Evolutionary conservation across 1,140 invertebrate species (phyloP).

Genomic region (Asbolus verrucosus): DNA sequence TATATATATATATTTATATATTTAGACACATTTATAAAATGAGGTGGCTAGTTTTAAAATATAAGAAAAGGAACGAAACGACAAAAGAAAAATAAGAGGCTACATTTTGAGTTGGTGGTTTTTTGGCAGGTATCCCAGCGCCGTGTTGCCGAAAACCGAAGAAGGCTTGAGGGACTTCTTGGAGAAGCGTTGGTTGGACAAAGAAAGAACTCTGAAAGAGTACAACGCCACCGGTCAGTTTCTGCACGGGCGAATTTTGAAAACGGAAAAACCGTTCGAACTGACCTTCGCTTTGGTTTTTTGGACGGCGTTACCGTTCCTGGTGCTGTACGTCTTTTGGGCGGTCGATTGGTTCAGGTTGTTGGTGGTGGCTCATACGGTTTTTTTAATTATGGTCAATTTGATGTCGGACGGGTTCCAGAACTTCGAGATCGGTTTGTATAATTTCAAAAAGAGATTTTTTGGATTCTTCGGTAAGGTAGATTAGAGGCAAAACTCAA

Average conservation of each 20-base stretch:
- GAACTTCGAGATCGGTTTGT: slow-evolving; percentile 66
- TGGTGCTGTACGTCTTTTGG: slow-evolving; percentile 65
- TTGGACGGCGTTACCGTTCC: slow-evolving; percentile 68
- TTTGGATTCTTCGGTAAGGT: too few relatives aligned
- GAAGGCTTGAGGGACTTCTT: slow-evolving; percentile 74
- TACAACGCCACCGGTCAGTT: slow-evolving; percentile 71
- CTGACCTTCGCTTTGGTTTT: slow-evolving; percentile 69
- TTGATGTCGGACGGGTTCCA: slow-evolving; percentile 69
- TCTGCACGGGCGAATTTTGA: slow-evolving; percentile 54
- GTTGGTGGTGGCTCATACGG: slow-evolving; percentile 66
- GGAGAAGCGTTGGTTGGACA: slow-evolving; percentile 77
- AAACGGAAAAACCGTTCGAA: slow-evolving; percentile 63
- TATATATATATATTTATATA: too few relatives aligned
- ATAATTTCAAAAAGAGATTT: slow-evolving; percentile 45
- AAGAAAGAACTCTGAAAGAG: slow-evolving; percentile 73
- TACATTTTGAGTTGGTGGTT: too few relatives aligned
- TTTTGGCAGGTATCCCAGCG: slow-evolving; percentile 68
- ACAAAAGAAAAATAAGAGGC: too few relatives aligned
- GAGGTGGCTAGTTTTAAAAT: too few relatives aligned
- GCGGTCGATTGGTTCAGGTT: slow-evolving; percentile 66
- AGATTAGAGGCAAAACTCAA: too few relatives aligned
- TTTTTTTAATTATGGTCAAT: slow-evolving; percentile 68
- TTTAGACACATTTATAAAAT: too few relatives aligned
- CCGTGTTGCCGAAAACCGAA: slow-evolving; percentile 72
- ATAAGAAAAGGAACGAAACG: too few relatives aligned